A percentile compares a stretch with the other conserved stretches of the same genome.
These are phyloP conservation scores for Hemichromis elongatus DNA, from an alignment of 2,113 vertebrate species.

Conservation along the genomic window DNA sequence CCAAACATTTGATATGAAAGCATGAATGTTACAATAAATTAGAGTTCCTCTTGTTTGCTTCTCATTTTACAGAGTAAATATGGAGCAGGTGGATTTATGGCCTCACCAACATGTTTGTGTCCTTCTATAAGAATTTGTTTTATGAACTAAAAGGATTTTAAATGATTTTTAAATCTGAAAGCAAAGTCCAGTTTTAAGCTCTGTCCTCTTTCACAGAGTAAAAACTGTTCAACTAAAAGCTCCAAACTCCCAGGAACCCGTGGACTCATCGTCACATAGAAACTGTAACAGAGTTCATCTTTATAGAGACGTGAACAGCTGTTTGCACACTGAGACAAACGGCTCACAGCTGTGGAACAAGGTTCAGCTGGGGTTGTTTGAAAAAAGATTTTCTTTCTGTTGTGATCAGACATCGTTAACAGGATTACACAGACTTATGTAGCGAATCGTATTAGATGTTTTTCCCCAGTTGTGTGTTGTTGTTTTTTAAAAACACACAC, in stretches of 20 bases:
- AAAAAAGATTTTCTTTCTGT: neutral
- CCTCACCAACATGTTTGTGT: neutral
- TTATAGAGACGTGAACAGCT: neutral
- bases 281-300: neutral
- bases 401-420: too few species aligned
- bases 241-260: accelerated
- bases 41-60: neutral
- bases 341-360: neutral
- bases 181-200: neutral
- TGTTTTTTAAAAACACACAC: too few species aligned
- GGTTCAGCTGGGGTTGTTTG: neutral
- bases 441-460: neutral
- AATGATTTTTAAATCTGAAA: neutral
- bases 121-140: neutral
- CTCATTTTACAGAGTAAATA: neutral
- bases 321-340: neutral
- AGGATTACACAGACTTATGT: neutral
- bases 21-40: neutral
- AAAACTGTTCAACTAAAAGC: neutral
- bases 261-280: neutral
- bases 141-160: neutral
- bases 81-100: neutral
- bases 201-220: neutral
- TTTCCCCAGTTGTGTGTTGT: neutral
- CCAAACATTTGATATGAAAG: neutral